These are phyloP conservation scores for Thalassoma bifasciatum DNA, from an alignment of 2,113 vertebrate species.

Conservation along the genomic window DNA sequence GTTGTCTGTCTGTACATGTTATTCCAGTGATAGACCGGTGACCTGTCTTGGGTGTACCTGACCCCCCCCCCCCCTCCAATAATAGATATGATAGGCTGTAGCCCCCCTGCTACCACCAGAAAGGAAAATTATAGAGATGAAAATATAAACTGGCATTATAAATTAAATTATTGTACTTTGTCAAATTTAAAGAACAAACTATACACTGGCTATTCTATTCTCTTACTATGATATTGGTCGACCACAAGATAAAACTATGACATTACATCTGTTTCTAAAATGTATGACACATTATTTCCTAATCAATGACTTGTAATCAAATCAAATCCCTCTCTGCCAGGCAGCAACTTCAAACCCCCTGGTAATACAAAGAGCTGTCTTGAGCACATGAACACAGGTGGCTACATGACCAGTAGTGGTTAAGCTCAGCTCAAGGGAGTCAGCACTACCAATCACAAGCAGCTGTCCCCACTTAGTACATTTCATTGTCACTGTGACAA, in stretches of 20 bases:
- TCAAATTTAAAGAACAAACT: too few species aligned
- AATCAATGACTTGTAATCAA: slow-evolving; percentile 13
- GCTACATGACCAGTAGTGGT: slow-evolving; percentile 27
- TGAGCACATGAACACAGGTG: slow-evolving; percentile 47
- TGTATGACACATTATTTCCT: slow-evolving; percentile 1
- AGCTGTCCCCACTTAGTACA: slow-evolving; percentile 61
- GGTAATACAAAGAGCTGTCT: slow-evolving; percentile 32
- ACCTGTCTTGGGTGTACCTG: too few species aligned
- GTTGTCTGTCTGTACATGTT: too few species aligned
- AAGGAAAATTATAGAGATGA: too few species aligned
- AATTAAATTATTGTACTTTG: too few species aligned
- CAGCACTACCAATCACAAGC: slow-evolving; percentile 51
- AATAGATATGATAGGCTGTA: too few species aligned
- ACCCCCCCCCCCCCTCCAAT: too few species aligned
- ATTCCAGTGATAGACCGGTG: too few species aligned
- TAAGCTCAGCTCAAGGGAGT: slow-evolving; percentile 43
- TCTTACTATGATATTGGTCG: too few species aligned
- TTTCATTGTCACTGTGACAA: slow-evolving; percentile 71
- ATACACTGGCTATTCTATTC: too few species aligned
- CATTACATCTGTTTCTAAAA: background rate
- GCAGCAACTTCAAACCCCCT: slow-evolving; percentile 24
- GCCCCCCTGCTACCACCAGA: too few species aligned
- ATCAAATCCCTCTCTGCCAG: slow-evolving; percentile 18
- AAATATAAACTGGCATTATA: too few species aligned
- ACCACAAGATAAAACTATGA: background rate